Conservation (phyloP, 2,888 invertebrate species). For the Catocala fraxini region DNA sequence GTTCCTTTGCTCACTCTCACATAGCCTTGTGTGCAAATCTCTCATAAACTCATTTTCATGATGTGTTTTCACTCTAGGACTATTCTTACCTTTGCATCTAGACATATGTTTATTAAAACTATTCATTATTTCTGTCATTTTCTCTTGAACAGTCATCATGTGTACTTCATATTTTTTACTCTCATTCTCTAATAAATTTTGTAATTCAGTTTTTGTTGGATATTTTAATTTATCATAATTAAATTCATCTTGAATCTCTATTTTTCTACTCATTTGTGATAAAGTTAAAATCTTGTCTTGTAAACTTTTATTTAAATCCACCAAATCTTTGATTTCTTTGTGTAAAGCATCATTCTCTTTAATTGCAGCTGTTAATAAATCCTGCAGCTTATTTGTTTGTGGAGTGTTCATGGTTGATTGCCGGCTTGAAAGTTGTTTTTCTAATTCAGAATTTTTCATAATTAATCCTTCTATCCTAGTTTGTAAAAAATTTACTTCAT, state of each 20-base stretch:
- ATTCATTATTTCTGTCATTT: conserved; percentile 73
- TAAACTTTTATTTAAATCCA: conserved; percentile 81
- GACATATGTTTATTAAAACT: conserved; percentile 72
- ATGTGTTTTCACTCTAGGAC: conserved; percentile 46
- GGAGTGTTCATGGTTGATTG: conserved; percentile 53
- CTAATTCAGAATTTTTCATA: conserved; percentile 81
- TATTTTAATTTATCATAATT: conserved; percentile 59
- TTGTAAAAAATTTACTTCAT: conserved; percentile 88
- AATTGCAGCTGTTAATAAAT: conserved; percentile 60
- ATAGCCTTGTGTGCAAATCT: conserved; percentile 78
- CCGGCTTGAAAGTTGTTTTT: conserved; percentile 86
- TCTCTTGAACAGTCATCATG: conserved; percentile 71
- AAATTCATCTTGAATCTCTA: conserved; percentile 51
- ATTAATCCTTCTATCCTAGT: conserved; percentile 82
- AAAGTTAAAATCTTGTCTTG: conserved; percentile 76
- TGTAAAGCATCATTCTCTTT: conserved; percentile 80
- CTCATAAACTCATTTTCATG: conserved; percentile 68
- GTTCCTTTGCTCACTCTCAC: conserved; percentile 83
- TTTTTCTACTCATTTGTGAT: conserved; percentile 60
- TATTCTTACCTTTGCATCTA: conserved; percentile 61
- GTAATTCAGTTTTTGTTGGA: conserved; percentile 75
- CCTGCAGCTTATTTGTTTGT: conserved; percentile 55
- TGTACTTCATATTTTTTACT: conserved; percentile 79
- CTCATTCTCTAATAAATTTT: conserved; percentile 75
- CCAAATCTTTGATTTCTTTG: conserved; percentile 80